phyloP scores from a whole-genome alignment of 2,888 invertebrate species.

The Drosophila tanythrix region DNA sequence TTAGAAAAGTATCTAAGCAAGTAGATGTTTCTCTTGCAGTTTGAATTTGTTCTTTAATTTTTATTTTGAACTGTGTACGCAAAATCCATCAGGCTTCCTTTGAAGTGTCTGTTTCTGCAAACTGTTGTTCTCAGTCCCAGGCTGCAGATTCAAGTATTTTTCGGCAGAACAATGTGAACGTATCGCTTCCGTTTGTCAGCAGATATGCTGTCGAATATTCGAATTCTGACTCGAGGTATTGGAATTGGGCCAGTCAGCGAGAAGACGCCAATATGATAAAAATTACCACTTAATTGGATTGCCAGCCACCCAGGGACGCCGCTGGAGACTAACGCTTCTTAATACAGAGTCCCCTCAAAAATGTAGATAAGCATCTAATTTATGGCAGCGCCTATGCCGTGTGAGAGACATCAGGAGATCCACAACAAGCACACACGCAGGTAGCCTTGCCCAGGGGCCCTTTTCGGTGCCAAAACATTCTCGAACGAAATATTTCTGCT shows the following conservation, averaged over 20 bases:
- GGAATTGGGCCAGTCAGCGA: conserved; percentile 44
- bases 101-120: conserved; percentile 15
- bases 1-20: background rate
- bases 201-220: conserved; percentile 43
- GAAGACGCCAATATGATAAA: conserved; percentile 64
- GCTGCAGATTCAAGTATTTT: conserved; percentile 54
- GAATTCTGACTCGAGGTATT: conserved; percentile 21
- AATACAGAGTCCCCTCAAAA: conserved; percentile 19
- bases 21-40: background rate
- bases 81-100: conserved; percentile 17
- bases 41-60: background rate
- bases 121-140: conserved; percentile 43
- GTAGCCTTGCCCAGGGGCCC: conserved; percentile 39
- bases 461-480: conserved; percentile 8
- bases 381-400: conserved; percentile 71
- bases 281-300: conserved; percentile 79
- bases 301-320: conserved; percentile 66
- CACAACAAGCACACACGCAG: conserved; percentile 38
- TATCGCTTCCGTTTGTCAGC: conserved; percentile 80
- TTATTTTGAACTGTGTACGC: background rate
- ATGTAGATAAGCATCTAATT: conserved; percentile 75
- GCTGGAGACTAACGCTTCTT: conserved; percentile 32
- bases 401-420: conserved; percentile 45
- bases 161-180: conserved; percentile 73
- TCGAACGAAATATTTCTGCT: conserved; percentile 28